Evolutionary conservation across 1,140 invertebrate species (phyloP), one percentile per base, ranked within the genome.

Genomic region (Solenopsis invicta): DNA sequence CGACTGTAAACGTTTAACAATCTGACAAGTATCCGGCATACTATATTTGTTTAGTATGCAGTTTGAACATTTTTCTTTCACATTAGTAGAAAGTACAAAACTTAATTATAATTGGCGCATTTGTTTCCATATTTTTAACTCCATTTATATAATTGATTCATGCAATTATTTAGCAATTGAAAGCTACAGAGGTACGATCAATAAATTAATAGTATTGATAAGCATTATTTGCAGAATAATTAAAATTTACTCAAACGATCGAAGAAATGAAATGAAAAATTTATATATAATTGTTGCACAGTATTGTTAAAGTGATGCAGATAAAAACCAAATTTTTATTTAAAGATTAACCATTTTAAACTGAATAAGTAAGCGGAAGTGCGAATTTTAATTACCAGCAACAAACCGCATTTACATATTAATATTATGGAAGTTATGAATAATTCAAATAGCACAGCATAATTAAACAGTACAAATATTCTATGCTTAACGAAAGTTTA

Each of bases 391-490:
- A 75, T 84, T 74, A 75, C 69, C 21, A 12, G 12, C 34, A 80
- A 52, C 29, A 64, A 67, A 48, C 64, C 2, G 18, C 4, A 81
- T 75, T 75, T 74, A 59, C 24, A 48, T 74, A 74, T 84, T 84
- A 84, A 84, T 84, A 84, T 61, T 12, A 16, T 62, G 56, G 45
- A 13, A 50, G 69, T 75, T 74, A 61, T 84, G 80, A 74, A 84
- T 84, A 84, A 84, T 74, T 61, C 71, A 84, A 84, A 12, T 48
- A 72, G 78, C 21, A 67, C 5, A 61, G 54, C 41, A 84, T 74
- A 84, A 74, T 84, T 84, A 84, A 74, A 74, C 66, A 37, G 10
- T 56, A 45, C 69, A 84, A 84, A 61, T 75, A 84, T 74, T n/a
- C 18, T 54, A 61, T 29, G 45, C 37, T 61, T 61, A 24, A 74